Conservation (phyloP, 2,113 vertebrate genomes). For the Brienomyrus brachyistius region DNA sequence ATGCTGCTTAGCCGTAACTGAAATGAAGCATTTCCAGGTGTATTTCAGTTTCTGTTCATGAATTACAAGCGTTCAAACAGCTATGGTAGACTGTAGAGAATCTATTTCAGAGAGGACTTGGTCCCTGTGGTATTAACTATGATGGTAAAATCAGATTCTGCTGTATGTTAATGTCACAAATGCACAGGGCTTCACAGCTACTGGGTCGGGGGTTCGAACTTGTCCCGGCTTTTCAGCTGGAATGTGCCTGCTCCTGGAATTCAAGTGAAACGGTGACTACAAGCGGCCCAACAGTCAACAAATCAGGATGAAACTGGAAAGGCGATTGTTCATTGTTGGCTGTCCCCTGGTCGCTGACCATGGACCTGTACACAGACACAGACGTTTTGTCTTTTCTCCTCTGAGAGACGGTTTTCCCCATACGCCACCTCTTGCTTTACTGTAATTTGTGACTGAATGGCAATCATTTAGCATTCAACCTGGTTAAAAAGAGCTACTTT, state of each 20-base stretch:
- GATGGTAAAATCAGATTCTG: background rate
- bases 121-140: background rate
- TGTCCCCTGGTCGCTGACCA: background rate
- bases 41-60: background rate
- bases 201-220: background rate
- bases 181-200: background rate
- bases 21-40: background rate
- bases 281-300: background rate
- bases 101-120: background rate
- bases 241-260: background rate
- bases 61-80: background rate
- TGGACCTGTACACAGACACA: background rate
- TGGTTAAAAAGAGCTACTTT: background rate
- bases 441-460: background rate
- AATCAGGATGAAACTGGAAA: background rate
- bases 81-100: background rate
- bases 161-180: background rate
- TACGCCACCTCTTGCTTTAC: background rate
- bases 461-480: background rate
- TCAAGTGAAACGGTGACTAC: background rate
- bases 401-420: background rate
- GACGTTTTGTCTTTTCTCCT: background rate
- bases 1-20: background rate
- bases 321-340: background rate
- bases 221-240: background rate